Evolutionary conservation across 2,888 invertebrate genomes (phyloP), one percentile per base, ranked within the genome.

Genomic region (Trichopoda pennipes): DNA sequence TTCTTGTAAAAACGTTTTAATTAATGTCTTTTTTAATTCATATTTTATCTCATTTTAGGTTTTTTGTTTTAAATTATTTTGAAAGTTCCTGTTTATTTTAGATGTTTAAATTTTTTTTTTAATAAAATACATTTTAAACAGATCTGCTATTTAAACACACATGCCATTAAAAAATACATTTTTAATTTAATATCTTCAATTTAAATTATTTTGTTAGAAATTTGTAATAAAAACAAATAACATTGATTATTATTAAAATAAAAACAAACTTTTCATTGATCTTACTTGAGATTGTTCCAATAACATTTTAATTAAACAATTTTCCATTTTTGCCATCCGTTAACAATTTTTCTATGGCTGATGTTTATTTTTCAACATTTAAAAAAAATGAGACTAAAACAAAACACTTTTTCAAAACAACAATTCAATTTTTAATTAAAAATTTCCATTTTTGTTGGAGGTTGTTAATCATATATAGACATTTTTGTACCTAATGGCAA

Each of bases 381-480:
- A 19, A n/a, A 58, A n/a, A 58, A 38, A 51, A 9, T n/a, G 3
- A 44, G 42, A 21, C 16, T 55, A 21, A 64, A 56, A 61, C 63
- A 47, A 47, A 16, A 51, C 44, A 78, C 51, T 73, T 68, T 38
- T 16, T 35, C 19, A 10, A 35, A 61, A 63, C 28, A 38, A 66
- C 23, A 47, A 38, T 47, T 61, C 9, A 44, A 58, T 23, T 60
- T 66, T 68, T 63, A 77, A 77, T 73, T 68, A 28, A 66, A 58
- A 28, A 72, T 69, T 68, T 49, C 81, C 76, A 56, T 77, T 68
- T 80, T 49, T 23, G 32, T 77, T 68, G 21, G 7, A 49, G 49
- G 53, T 64, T 47, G 12, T 35, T 7, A 3, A 3, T 17, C 21
- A 66, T 19, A 21, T 17, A 28, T n/a, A 23, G 19, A 7, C 28